Percentiles rank a stretch among this genome's conserved stretches.
phyloP scores from a whole-genome alignment of 2,797 vertebrate genomes.

The Dendrocincla fuliginosa region DNA sequence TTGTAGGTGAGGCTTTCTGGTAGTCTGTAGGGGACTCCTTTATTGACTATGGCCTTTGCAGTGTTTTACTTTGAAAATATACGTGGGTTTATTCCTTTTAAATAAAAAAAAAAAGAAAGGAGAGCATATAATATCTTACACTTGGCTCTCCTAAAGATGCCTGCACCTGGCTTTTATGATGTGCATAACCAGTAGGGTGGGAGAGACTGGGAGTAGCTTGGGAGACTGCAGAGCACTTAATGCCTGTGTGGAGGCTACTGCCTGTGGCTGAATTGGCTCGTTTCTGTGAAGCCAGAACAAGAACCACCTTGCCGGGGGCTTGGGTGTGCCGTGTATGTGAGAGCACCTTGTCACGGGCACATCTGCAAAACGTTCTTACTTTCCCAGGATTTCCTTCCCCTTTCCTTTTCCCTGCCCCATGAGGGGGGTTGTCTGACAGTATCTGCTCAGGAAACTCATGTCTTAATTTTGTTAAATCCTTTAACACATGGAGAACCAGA shows the following conservation, averaged over 20 bases:
- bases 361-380: background rate
- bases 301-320: background rate
- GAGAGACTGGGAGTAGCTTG: slow-evolving; percentile 11
- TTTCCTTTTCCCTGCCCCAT: background rate
- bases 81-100: background rate
- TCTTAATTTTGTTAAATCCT: slow-evolving; percentile 8
- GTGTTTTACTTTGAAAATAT: background rate
- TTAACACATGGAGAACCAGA: background rate
- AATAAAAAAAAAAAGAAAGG: background rate
- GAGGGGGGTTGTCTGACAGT: slow-evolving; percentile 11
- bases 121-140: background rate
- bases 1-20: background rate
- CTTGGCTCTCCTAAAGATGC: background rate
- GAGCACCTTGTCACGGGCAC: background rate
- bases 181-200: background rate
- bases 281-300: slow-evolving; percentile 4
- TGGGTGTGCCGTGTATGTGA: background rate
- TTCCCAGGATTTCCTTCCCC: slow-evolving; percentile 38
- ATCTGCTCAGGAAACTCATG: slow-evolving; percentile 75
- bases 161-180: background rate
- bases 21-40: background rate
- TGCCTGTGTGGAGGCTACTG: background rate
- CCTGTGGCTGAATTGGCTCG: background rate
- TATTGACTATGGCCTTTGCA: background rate
- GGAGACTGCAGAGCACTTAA: background rate